These are phyloP conservation scores for Meganola albula DNA, from an alignment of 2,888 invertebrate species.

Conservation along the genomic window DNA sequence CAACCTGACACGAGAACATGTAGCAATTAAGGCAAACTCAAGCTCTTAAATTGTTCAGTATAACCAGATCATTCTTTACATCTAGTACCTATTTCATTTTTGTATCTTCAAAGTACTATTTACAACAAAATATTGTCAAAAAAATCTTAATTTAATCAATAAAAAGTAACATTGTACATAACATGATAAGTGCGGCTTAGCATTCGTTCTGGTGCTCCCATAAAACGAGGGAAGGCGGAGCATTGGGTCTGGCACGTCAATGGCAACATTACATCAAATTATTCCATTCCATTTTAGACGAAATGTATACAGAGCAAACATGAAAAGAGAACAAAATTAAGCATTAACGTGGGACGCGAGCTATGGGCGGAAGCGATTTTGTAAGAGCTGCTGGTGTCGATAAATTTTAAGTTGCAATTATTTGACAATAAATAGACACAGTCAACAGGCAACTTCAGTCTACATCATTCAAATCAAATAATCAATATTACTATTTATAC, in stretches of 20 bases:
- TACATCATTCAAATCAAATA: too few species aligned
- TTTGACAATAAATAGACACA: too few species aligned
- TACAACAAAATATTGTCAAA: not conserved
- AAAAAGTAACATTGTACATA: conserved; percentile 5
- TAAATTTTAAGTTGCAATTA: too few species aligned
- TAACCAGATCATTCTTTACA: not conserved
- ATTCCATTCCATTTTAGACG: conserved; percentile 72
- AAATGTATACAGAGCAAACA: conserved; percentile 74
- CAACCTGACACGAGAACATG: too few species aligned
- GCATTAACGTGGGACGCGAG: conserved; percentile 43
- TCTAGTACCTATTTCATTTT: not conserved
- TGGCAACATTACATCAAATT: conserved; percentile 60
- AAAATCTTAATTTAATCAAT: not conserved
- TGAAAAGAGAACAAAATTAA: conserved; percentile 75
- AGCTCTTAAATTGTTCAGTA: not conserved
- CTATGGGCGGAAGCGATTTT: conserved; percentile 30
- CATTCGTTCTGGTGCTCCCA: conserved; percentile 20
- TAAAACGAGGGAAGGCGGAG: conserved; percentile 41
- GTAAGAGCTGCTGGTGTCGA: too few species aligned
- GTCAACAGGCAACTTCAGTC: too few species aligned
- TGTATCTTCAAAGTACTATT: too few species aligned
- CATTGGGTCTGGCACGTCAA: conserved; percentile 53
- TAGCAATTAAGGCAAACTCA: too few species aligned
- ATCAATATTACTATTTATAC: not conserved
- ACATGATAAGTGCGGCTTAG: too few species aligned